Conservation (phyloP, 2,113 vertebrate species). For the Sinocyclocheilus anshuiensis region DNA sequence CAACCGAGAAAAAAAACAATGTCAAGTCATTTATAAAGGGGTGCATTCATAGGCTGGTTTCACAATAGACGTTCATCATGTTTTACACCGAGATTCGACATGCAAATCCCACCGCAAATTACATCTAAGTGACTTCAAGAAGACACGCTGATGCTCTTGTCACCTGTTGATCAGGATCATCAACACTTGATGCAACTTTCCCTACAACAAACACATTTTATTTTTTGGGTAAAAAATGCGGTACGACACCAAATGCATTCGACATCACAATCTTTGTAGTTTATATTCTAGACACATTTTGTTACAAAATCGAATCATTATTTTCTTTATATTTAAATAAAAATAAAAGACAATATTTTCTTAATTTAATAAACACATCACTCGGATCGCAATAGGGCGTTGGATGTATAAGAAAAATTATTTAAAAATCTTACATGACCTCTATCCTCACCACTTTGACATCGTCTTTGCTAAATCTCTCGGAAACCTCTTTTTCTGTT, state of each 20-base stretch:
- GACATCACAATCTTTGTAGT: neutral
- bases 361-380: neutral
- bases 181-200: neutral
- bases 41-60: neutral
- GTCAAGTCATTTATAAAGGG: neutral
- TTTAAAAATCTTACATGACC: neutral
- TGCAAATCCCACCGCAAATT: constrained; percentile 3
- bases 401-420: neutral
- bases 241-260: neutral
- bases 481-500: neutral
- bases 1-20: neutral
- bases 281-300: constrained; percentile 10
- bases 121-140: constrained; percentile 1
- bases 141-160: constrained; percentile 3
- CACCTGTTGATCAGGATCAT: constrained; percentile 36
- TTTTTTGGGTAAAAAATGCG: neutral
- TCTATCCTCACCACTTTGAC: constrained; percentile 23
- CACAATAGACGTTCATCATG: neutral
- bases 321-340: neutral
- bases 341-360: neutral
- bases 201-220: neutral
- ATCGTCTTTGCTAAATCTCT: neutral
- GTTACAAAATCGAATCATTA: neutral
- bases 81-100: neutral
- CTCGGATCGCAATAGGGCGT: neutral